Conservation (phyloP, 1,140 invertebrate species). For the Temnothorax curvispinosus region DNA sequence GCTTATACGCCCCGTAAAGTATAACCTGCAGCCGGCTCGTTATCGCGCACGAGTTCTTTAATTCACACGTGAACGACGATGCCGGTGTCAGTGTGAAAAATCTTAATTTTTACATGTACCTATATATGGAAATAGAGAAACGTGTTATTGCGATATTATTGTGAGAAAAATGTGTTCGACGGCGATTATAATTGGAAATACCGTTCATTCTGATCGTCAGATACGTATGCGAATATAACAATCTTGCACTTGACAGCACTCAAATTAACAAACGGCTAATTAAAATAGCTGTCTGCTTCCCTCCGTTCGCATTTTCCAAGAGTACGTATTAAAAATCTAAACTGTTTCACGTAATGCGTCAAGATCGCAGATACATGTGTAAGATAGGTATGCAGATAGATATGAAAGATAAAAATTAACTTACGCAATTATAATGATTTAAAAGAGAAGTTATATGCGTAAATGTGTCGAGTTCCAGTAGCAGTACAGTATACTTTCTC, state of each 20-base stretch:
- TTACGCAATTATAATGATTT: slow-evolving; percentile 14
- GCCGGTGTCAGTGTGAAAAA: not conserved
- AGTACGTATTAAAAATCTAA: not conserved
- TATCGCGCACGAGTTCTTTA: slow-evolving; percentile 24
- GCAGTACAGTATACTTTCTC: not conserved
- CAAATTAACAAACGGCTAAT: slow-evolving; percentile 25
- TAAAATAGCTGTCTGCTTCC: slow-evolving; percentile 2
- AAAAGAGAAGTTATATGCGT: not conserved
- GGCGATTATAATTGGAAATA: slow-evolving; percentile 27
- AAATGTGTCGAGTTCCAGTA: not conserved
- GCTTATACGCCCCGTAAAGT: slow-evolving; percentile 16
- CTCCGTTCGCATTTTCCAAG: not conserved
- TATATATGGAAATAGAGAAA: not conserved
- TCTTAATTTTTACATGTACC: not conserved
- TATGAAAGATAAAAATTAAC: not conserved
- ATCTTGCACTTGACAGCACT: not conserved
- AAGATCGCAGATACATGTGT: not conserved
- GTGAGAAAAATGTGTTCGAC: not conserved
- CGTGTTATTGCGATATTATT: not conserved
- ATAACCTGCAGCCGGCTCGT: slow-evolving; percentile 22
- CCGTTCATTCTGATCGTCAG: not conserved
- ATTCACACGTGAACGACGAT: not conserved
- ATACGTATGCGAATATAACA: not conserved
- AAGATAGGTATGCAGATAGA: not conserved
- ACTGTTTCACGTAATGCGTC: not conserved